A percentile compares a stretch with the other conserved stretches of the same genome.
Evolutionary conservation across 1,140 invertebrate species (phyloP).

Genomic region (Lethocerus indicus): DNA sequence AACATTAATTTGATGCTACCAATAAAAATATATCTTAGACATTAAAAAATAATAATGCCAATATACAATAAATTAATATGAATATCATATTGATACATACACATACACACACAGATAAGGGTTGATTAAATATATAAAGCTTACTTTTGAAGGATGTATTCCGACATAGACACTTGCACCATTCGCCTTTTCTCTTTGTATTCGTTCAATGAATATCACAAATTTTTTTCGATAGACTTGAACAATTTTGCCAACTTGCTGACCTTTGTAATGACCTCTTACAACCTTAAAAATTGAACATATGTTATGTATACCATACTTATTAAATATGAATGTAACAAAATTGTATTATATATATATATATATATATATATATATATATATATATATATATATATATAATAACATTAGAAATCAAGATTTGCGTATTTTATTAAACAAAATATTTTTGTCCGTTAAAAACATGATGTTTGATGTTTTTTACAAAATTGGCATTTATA

Average conservation of each 20-base stretch:
- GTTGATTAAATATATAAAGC: constrained; percentile 8
- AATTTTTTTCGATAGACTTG: constrained; percentile 98
- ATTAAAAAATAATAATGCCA: no score
- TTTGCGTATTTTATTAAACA: no score
- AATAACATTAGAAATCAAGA: no score
- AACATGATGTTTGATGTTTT: no score
- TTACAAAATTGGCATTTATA: no score
- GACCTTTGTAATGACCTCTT: constrained; percentile 95
- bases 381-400: no score
- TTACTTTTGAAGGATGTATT: constrained; percentile 95
- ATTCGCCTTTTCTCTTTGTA: constrained; percentile 97
- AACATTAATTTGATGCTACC: not conserved
- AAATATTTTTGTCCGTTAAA: no score
- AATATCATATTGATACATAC: not conserved
- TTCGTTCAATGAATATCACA: constrained; percentile 95
- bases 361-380: no score
- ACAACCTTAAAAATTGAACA: constrained; percentile 49
- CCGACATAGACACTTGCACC: constrained; percentile 96
- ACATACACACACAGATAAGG: not conserved
- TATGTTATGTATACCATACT: no score
- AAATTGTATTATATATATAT: no score
- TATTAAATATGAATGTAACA: no score
- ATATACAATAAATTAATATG: no score
- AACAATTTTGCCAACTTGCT: constrained; percentile 96
- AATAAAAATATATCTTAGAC: not conserved